Percentiles rank a stretch among this genome's conserved stretches.
Conservation (phyloP, 2,888 invertebrate genomes). For the Eustalomyia histrio region DNA sequence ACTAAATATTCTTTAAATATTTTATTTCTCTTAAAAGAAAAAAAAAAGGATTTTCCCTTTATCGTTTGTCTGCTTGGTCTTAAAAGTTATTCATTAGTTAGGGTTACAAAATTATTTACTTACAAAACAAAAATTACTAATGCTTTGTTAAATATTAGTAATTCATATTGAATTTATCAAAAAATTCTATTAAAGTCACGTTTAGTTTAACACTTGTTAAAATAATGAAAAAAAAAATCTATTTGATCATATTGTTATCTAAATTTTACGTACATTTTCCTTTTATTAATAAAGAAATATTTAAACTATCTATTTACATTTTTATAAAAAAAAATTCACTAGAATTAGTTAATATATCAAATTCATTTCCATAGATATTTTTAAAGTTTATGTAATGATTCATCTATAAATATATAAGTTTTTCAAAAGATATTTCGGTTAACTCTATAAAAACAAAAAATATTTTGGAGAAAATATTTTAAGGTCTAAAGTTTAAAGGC, state of each 20-base stretch:
- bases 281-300: too few relatives aligned
- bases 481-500: too few relatives aligned
- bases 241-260: not conserved
- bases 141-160: conserved; percentile 23
- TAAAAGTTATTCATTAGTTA: not conserved
- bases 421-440: too few relatives aligned
- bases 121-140: conserved; percentile 16
- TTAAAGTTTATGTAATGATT: too few relatives aligned
- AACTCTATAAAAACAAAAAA: too few relatives aligned
- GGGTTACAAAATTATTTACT: conserved; percentile 6
- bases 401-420: too few relatives aligned
- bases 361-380: too few relatives aligned
- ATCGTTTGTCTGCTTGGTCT: not conserved
- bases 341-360: too few relatives aligned
- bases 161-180: not conserved
- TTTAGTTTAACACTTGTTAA: conserved; percentile 12
- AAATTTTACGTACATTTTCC: not conserved
- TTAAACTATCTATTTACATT: too few relatives aligned
- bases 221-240: not conserved
- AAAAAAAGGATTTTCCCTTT: conserved; percentile 12
- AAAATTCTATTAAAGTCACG: conserved; percentile 40
- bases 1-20: not conserved
- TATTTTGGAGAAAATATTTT: too few relatives aligned
- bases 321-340: too few relatives aligned
- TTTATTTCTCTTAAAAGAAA: not conserved